Evolutionary conservation across 2,113 vertebrate species (phyloP).

Genomic region (Dasyprocta punctata): DNA sequence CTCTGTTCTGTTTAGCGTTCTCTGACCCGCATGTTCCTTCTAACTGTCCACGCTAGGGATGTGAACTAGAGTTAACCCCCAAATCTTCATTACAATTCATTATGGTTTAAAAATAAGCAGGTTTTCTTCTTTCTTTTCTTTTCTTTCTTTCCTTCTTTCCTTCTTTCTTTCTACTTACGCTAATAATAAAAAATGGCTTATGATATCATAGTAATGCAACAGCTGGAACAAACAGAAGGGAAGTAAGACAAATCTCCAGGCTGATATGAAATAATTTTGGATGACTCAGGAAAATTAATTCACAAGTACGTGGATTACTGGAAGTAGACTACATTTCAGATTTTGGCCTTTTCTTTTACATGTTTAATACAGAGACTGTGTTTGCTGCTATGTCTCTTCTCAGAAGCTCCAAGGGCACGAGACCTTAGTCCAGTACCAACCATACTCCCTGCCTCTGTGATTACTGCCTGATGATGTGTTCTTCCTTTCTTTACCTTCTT

Average conservation of each 20-base stretch:
- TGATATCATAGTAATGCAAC: background rate
- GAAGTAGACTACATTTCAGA: background rate
- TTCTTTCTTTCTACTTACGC: background rate
- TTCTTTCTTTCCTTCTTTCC: background rate
- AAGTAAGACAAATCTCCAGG: background rate
- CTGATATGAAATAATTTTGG: background rate
- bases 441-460: background rate
- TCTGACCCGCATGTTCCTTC: background rate
- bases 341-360: background rate
- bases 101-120: background rate
- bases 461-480: background rate
- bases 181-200: background rate
- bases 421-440: background rate
- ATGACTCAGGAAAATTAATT: background rate
- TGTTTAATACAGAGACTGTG: background rate
- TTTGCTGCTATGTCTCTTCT: background rate
- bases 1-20: background rate
- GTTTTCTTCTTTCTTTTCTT: background rate
- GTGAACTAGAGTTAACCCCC: background rate
- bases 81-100: background rate
- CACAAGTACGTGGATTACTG: background rate
- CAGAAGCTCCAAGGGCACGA: background rate
- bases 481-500: background rate
- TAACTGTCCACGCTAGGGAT: background rate
- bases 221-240: background rate